Evolutionary conservation across 2,888 invertebrate species (phyloP).

Genomic region (Allophyes oxyacanthae): DNA sequence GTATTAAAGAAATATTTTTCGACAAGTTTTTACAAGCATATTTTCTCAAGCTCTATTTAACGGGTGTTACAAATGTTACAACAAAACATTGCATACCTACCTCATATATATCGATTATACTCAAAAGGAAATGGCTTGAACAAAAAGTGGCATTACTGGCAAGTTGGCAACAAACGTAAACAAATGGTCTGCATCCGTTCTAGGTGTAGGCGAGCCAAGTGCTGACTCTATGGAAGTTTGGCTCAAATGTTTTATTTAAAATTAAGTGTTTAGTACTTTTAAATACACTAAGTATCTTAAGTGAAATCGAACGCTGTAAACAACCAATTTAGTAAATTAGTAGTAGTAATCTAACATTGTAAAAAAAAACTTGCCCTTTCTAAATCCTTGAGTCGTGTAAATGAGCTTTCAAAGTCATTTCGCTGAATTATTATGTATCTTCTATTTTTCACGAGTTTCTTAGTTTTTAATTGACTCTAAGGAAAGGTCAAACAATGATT

Average conservation of each 20-base stretch:
- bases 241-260: background rate
- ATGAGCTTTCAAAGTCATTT: too few relatives aligned
- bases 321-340: too few relatives aligned
- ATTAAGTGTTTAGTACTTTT: too few relatives aligned
- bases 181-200: slow-evolving; percentile 36
- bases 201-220: background rate
- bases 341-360: too few relatives aligned
- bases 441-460: slow-evolving; percentile 7
- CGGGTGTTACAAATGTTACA: background rate
- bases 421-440: slow-evolving; percentile 2
- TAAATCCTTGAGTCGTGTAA: too few relatives aligned
- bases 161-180: slow-evolving; percentile 17
- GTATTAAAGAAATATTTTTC: too few relatives aligned
- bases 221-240: background rate
- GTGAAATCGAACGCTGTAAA: too few relatives aligned
- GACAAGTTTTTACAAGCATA: slow-evolving; percentile 1
- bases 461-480: too few relatives aligned
- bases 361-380: too few relatives aligned
- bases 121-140: slow-evolving; percentile 29
- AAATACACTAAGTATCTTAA: too few relatives aligned
- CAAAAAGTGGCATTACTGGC: slow-evolving; percentile 36
- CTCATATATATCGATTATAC: slow-evolving; percentile 27
- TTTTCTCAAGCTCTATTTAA: slow-evolving; percentile 16
- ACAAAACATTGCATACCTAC: slow-evolving; percentile 1
- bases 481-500: too few relatives aligned